These are phyloP conservation scores for Nezara viridula DNA, from an alignment of 2,888 invertebrate species.

Conservation along the genomic window DNA sequence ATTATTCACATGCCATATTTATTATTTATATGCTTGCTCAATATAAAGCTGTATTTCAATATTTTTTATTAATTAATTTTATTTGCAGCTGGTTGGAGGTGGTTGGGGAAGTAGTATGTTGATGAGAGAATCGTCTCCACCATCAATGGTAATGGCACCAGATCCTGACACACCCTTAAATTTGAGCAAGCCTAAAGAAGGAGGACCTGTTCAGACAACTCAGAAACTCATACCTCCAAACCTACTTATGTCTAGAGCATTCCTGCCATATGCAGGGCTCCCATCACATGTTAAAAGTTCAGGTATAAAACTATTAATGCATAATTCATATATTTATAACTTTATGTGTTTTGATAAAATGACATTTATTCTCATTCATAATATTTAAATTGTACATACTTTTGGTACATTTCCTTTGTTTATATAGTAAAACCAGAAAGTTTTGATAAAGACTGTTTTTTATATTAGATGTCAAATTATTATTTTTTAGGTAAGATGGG, in stretches of 20 bases:
- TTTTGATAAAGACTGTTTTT: too few relatives aligned
- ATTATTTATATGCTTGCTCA: neutral
- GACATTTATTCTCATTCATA: neutral
- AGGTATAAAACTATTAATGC: conserved; percentile 64
- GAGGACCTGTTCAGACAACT: conserved; percentile 68
- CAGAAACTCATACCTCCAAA: conserved; percentile 74
- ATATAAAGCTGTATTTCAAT: neutral
- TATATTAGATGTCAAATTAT: neutral
- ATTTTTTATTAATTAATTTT: neutral
- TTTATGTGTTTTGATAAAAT: neutral
- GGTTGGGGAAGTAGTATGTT: conserved; percentile 60
- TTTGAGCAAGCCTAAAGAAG: conserved; percentile 84
- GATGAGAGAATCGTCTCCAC: conserved; percentile 54
- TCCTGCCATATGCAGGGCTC: conserved; percentile 74
- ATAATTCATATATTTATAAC: neutral
- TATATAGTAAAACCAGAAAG: too few relatives aligned
- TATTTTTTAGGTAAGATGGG: conserved; percentile 63
- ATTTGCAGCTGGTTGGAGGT: conserved; percentile 59
- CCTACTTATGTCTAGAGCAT: conserved; percentile 75
- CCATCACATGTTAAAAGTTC: conserved; percentile 74
- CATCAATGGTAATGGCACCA: conserved; percentile 55
- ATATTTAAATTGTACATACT: neutral
- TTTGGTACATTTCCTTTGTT: neutral
- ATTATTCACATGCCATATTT: neutral
- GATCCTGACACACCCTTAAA: conserved; percentile 84